These are phyloP conservation scores for Penaeus indicus DNA, from an alignment of 1,140 invertebrate genomes.

Conservation along the genomic window DNA sequence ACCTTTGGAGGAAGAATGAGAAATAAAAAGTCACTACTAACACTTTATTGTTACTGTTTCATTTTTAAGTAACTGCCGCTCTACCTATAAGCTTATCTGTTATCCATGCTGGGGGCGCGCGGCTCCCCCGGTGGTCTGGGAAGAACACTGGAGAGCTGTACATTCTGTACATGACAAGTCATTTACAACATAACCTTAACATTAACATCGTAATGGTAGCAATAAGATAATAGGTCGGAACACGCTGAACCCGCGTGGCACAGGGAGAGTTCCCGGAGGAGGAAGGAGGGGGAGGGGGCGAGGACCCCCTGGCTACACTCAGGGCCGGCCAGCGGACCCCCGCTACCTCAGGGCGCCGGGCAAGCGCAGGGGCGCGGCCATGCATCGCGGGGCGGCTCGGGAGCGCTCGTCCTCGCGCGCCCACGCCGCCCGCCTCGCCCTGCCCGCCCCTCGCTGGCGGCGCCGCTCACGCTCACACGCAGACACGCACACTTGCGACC, in stretches of 20 bases:
- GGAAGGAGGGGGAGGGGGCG: not conserved
- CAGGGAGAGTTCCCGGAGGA: slow-evolving; percentile 10
- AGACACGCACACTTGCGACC: too few relatives aligned
- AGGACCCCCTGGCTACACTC: not conserved
- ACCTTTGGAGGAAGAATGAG: not conserved
- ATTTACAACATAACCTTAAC: slow-evolving; percentile 59
- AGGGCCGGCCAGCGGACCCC: slow-evolving; percentile 14
- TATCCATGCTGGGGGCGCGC: slow-evolving; percentile 32
- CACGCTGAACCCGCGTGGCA: slow-evolving; percentile 15
- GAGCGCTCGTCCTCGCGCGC: not conserved
- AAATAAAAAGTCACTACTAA: slow-evolving; percentile 40
- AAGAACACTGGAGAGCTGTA: slow-evolving; percentile 48
- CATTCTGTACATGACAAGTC: slow-evolving; percentile 50
- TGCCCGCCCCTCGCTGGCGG: not conserved
- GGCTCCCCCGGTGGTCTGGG: not conserved
- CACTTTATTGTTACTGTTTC: slow-evolving; percentile 49
- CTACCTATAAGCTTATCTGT: slow-evolving; percentile 32
- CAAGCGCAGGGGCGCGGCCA: not conserved
- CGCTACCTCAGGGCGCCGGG: not conserved
- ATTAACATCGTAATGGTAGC: slow-evolving; percentile 36
- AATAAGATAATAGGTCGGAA: slow-evolving; percentile 31
- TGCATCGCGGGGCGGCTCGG: not conserved
- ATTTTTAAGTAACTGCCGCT: slow-evolving; percentile 58
- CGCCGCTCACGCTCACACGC: not conserved
- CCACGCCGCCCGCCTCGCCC: not conserved